Evolutionary conservation across 2,797 vertebrate species (phyloP).

Genomic region (Ataeniobius toweri): DNA sequence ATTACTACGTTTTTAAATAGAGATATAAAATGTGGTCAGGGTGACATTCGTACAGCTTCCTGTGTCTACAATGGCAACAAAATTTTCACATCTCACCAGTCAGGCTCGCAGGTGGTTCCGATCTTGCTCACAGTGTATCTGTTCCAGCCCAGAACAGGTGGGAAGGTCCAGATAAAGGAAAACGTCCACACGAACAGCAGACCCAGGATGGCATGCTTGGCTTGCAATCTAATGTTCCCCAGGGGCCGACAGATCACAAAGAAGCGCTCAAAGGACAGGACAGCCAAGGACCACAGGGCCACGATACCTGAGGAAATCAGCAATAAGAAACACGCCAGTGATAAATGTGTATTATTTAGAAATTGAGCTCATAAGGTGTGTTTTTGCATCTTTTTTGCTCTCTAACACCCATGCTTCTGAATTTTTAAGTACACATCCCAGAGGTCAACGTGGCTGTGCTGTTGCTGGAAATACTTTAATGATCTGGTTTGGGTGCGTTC

Average conservation of each 20-base stretch:
- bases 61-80: not conserved
- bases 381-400: not conserved
- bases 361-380: not conserved
- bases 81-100: slow-evolving; percentile 83
- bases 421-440: slow-evolving; percentile 10
- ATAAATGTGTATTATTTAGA: not conserved
- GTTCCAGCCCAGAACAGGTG: slow-evolving; percentile 90
- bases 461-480: slow-evolving; percentile 46
- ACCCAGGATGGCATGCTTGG: slow-evolving; percentile 83
- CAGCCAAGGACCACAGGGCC: slow-evolving; percentile 90
- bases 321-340: not conserved
- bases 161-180: slow-evolving; percentile 91
- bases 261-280: slow-evolving; percentile 89
- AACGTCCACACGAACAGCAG: slow-evolving; percentile 89
- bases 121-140: slow-evolving; percentile 92
- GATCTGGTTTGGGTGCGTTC: slow-evolving; percentile 25
- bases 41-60: not conserved
- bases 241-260: slow-evolving; percentile 86
- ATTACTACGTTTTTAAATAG: not conserved
- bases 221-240: slow-evolving; percentile 78
- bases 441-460: slow-evolving; percentile 7
- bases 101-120: slow-evolving; percentile 92
- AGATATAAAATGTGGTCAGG: too few relatives aligned
- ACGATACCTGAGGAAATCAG: slow-evolving; percentile 82
- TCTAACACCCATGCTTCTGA: not conserved